These are phyloP conservation scores for Cheilinus undulatus DNA, from an alignment of 2,113 vertebrate genomes.

Conservation along the genomic window DNA sequence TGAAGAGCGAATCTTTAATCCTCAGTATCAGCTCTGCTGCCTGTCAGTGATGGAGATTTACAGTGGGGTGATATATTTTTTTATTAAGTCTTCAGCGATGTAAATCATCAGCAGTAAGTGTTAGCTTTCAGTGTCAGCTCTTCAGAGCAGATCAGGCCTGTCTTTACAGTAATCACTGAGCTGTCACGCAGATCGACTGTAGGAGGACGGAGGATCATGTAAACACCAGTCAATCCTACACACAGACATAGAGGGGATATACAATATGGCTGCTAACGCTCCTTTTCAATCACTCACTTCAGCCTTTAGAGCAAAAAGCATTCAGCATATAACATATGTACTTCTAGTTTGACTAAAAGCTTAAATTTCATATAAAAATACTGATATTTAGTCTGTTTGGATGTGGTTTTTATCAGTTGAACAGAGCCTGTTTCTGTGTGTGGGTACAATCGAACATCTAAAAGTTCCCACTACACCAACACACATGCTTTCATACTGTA, in stretches of 20 bases:
- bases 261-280: neutral
- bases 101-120: neutral
- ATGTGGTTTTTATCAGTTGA: no score
- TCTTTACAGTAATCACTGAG: neutral
- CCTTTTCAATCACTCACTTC: neutral
- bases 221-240: neutral
- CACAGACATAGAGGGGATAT: neutral
- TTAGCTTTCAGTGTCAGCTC: neutral
- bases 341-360: no score
- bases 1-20: conserved; percentile 1
- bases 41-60: neutral
- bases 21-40: neutral
- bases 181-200: neutral
- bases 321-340: no score
- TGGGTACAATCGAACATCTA: no score
- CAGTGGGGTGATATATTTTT: neutral
- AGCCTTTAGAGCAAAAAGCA: no score
- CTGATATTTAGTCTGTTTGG: no score
- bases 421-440: no score
- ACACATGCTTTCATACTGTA: no score
- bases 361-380: no score
- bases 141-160: neutral
- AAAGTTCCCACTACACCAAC: no score
- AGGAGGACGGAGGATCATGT: neutral
- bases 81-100: neutral